Evolutionary conservation across 1,140 invertebrate genomes (phyloP), one percentile per base, ranked within the genome.

Genomic region (Chironomus striatipennis): DNA sequence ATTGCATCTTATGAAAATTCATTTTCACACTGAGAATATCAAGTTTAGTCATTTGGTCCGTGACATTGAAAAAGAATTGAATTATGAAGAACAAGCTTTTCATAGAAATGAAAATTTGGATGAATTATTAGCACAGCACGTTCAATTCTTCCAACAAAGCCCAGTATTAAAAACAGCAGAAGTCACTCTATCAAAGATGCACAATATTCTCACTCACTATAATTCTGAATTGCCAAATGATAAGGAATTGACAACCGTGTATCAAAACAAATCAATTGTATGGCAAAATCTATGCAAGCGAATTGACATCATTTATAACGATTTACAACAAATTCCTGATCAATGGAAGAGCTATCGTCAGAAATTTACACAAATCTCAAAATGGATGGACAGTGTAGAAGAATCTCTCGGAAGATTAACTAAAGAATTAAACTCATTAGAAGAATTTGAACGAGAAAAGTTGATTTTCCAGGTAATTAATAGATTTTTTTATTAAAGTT

Each of bases 381-480:
- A 84, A 64, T 98, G 95, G 94, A 96, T 97, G 93, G 90, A 95
- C 79, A 87, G 88, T 72, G 92, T 98, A 0, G 94, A 97, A 79
- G 86, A 86, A 74, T 90, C 90, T 34, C 86, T 97, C 75, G 89
- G 90, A 78, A 90, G 90, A 74, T 91, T 97, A 76, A 88, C 94
- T 6, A 88, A 90, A 75, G 93, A 97, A 82, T 89, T 95, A 5
- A 88, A 91, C 74, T 90, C 90, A 1, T 87, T 91, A 78, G 92
- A 95, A 77, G 93, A 96, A 77, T 98, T 97, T 81, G 94, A 97
- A 80, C 87, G 88, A 75, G 90, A 96, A 82, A 93, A 94, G 81
- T 88, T 88, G 21, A 88, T 92, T 79, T 97, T 97, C 86, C 92
- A 96, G 89, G 94, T 96, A 85, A 86, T 82, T 79, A 75, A 43